phyloP scores from a whole-genome alignment of 2,888 invertebrate species.

The Oscheius sp. region DNA sequence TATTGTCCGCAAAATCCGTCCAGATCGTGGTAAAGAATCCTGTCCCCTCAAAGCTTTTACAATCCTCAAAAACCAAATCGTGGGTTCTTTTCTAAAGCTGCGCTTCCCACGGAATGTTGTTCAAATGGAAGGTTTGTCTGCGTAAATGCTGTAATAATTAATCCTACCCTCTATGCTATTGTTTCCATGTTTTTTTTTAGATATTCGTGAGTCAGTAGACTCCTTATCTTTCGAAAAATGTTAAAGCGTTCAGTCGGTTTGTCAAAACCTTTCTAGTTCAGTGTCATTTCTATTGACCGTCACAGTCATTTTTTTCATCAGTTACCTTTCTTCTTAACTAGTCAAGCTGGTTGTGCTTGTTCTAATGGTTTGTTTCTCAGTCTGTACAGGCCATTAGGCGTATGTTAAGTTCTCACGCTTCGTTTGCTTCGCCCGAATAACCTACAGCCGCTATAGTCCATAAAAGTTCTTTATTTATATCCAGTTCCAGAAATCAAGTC shows the following conservation, averaged over 20 bases:
- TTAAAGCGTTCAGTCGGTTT: no score
- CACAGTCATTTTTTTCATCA: background rate
- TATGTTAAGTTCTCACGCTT: conserved; percentile 24
- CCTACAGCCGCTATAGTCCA: conserved; percentile 4
- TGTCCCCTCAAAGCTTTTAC: conserved; percentile 11
- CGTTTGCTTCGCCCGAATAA: conserved; percentile 25
- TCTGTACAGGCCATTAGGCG: conserved; percentile 24
- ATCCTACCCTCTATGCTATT: no score
- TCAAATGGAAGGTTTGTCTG: conserved; percentile 10
- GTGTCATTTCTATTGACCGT: background rate
- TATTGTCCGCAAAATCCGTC: no score
- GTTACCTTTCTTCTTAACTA: background rate
- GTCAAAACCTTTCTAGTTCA: no score
- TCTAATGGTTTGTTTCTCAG: no score
- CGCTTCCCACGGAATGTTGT: conserved; percentile 1
- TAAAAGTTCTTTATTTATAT: background rate
- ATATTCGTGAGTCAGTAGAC: background rate
- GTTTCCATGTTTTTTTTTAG: background rate
- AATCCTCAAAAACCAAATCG: conserved; percentile 5
- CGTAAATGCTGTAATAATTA: no score
- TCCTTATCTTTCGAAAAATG: background rate
- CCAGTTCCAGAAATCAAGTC: conserved; percentile 2
- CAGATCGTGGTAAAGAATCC: no score
- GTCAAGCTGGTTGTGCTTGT: no score
- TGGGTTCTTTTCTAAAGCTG: background rate